Percentiles rank a stretch among this genome's conserved stretches.
Evolutionary conservation across 2,888 invertebrate species (phyloP).

Genomic region (Creontiades dilutus): DNA sequence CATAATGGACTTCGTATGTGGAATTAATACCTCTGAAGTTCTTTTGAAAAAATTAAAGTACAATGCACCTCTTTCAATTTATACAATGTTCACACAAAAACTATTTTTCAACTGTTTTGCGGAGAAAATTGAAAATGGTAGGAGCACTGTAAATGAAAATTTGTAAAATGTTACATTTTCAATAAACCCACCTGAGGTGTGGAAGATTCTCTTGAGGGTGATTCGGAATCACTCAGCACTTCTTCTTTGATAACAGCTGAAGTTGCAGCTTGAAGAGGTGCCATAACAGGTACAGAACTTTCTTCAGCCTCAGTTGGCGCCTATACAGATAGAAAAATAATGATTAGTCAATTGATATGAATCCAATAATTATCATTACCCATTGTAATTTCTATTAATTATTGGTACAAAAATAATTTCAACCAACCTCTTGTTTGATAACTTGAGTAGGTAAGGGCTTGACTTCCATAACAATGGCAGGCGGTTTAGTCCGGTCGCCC

Average conservation of each 20-base stretch:
- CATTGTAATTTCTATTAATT: background rate
- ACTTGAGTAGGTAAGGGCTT: background rate
- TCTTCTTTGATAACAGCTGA: constrained; percentile 43
- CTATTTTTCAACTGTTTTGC: too few relatives aligned
- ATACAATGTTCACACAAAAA: too few relatives aligned
- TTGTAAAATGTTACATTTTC: background rate
- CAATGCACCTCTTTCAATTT: too few relatives aligned
- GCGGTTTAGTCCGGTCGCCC: constrained; percentile 37
- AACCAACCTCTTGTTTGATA: constrained; percentile 24
- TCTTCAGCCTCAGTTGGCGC: constrained; percentile 43
- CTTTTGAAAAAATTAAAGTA: too few relatives aligned
- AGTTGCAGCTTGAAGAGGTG: background rate
- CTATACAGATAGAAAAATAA: background rate
- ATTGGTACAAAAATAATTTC: background rate
- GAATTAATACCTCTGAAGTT: too few relatives aligned
- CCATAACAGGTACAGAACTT: constrained; percentile 4
- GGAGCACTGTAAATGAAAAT: too few relatives aligned
- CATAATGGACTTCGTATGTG: too few relatives aligned
- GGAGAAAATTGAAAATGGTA: too few relatives aligned
- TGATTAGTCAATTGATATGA: background rate
- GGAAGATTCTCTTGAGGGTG: constrained; percentile 38
- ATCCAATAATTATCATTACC: background rate
- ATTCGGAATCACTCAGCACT: constrained; percentile 27
- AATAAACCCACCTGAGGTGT: background rate
- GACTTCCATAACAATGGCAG: background rate